Evolutionary conservation across 2,888 invertebrate genomes (phyloP).

Genomic region (Drosophila bunnanda): DNA sequence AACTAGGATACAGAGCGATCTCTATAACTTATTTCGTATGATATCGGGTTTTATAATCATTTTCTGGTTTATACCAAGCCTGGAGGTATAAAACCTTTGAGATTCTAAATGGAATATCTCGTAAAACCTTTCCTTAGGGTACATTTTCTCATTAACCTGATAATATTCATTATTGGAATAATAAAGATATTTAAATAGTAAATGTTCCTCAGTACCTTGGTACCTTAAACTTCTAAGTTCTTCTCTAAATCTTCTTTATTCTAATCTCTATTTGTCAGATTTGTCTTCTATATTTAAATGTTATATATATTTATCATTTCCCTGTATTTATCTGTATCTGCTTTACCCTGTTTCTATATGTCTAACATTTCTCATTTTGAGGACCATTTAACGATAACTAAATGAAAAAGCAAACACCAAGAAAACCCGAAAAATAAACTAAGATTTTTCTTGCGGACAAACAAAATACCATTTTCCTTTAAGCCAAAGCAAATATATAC

Average conservation of each 20-base stretch:
- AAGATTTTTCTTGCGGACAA: slow-evolving; percentile 11
- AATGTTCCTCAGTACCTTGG: neutral
- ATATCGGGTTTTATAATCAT: too few species aligned
- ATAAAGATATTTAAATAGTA: neutral
- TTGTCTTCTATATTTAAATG: neutral
- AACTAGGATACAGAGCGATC: neutral
- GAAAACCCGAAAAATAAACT: neutral
- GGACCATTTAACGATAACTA: slow-evolving; percentile 20
- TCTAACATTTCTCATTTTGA: slow-evolving; percentile 6
- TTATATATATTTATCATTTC: neutral
- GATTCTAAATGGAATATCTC: neutral
- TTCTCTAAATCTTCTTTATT: neutral
- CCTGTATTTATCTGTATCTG: neutral
- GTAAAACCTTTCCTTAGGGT: neutral
- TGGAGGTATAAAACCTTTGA: neutral
- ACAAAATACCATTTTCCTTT: slow-evolving; percentile 22
- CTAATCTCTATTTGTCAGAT: neutral
- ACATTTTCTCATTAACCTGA: neutral
- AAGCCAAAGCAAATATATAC: slow-evolving; percentile 13
- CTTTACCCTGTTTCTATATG: neutral
- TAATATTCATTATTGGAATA: neutral
- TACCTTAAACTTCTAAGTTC: neutral
- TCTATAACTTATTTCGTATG: too few species aligned
- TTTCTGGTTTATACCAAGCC: too few species aligned
- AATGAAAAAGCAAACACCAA: slow-evolving; percentile 24